Base-by-base conservation (phyloP, 1,140 invertebrate genomes). In the Ladona fulva region DNA sequence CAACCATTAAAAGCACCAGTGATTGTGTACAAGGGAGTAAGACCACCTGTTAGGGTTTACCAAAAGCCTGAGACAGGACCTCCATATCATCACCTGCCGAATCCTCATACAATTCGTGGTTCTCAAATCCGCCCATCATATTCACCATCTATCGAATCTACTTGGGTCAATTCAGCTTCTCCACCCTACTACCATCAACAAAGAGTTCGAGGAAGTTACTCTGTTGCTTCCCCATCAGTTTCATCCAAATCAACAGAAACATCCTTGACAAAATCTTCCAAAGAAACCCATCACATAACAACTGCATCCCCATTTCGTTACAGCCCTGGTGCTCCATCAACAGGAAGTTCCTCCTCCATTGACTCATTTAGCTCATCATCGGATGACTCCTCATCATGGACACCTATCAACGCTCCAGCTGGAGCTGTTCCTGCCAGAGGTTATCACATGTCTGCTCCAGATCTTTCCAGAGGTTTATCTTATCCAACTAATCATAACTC, bases 381-480 rank as follows among this genome's bases (percentile, higher is more conserved):
- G 14, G 3, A 66, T 66, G 52, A 66, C n/a, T 66, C 52, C 52
- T 66, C 52, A 66, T 66, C 52, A 76, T 82, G 82, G 82, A 81
- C 79, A 22, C 82, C 82, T 0, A 82, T 82, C 22, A 81, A 82
- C 76, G 81, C 82, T n/a, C 81, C 82, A 22, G 79, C 79, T 25
- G 80, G 81, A 14, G 79, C 81, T 8, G 80, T 81, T 1, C 81
- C 81, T 7, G 81, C 81, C 16, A 79, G 78, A 52, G 79, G 79
- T 10, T 82, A 82, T 74, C 80, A 80, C 24, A 81, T 81, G 19
- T 78, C 79, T 12, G 78, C 81, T 12, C 82, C 82, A 12, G 80
- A 82, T 74, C 76, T 82, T 14, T 79, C 79, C 11, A 78, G 66
- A 73, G 25, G 25, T 24, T n/a, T 42, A 42, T 22, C 24, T 24